phyloP scores from a whole-genome alignment of 92 coral and sea anemone species.

The Plumapathes pennacea region DNA sequence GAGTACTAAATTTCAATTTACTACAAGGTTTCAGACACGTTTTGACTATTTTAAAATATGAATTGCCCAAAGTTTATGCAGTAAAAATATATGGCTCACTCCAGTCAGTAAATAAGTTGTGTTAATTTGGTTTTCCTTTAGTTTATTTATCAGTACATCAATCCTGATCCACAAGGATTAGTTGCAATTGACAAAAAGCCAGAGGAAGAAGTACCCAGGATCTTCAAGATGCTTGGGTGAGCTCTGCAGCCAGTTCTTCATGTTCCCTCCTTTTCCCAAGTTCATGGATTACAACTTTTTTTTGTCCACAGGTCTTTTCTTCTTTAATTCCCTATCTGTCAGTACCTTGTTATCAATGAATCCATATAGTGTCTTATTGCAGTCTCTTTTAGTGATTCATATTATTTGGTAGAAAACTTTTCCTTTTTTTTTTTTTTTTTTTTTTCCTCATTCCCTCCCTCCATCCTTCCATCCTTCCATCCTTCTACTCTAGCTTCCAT shows the following conservation, averaged over 20 bases:
- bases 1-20: too few relatives aligned
- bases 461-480: too few relatives aligned
- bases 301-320: too few relatives aligned
- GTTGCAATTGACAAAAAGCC: slow-evolving; percentile 56
- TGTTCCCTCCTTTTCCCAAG: background rate
- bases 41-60: background rate
- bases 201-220: slow-evolving; percentile 78
- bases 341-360: too few relatives aligned
- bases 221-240: slow-evolving; percentile 74
- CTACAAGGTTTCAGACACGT: too few relatives aligned
- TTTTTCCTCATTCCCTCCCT: too few relatives aligned
- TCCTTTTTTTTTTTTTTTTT: too few relatives aligned
- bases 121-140: slow-evolving; percentile 1
- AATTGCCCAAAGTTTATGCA: background rate
- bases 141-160: slow-evolving; percentile 70
- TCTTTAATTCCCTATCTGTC: too few relatives aligned
- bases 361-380: too few relatives aligned
- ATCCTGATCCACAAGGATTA: slow-evolving; percentile 50
- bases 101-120: background rate
- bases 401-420: too few relatives aligned
- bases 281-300: background rate
- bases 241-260: background rate
- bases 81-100: background rate
- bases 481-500: too few relatives aligned
- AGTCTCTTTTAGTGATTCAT: too few relatives aligned